A percentile compares a stretch with the other conserved stretches of the same genome.
Conservation (phyloP, 2,797 vertebrate species). For the Spea hammondii region DNA sequence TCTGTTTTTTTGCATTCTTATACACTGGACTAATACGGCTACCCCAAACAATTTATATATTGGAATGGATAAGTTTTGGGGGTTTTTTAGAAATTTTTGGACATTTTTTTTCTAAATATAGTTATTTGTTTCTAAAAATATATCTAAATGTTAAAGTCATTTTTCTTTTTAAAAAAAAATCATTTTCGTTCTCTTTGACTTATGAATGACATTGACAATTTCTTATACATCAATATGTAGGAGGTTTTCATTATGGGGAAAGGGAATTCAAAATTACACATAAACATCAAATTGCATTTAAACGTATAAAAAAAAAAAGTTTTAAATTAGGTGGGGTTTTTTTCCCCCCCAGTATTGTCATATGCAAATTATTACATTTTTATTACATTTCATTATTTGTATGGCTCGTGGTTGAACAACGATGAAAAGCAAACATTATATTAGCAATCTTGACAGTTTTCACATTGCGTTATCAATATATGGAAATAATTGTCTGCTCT, state of each 20-base stretch:
- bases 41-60: no score
- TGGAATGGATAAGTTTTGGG: no score
- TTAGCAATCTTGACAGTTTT: constrained; percentile 99
- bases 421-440: constrained; percentile 99
- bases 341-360: constrained; percentile 74
- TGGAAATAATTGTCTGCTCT: constrained; percentile 99
- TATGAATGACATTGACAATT: not conserved
- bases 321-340: constrained; percentile 34
- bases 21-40: no score
- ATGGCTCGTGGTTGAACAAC: constrained; percentile 89
- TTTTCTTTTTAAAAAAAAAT: no score
- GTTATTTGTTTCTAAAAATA: no score
- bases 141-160: no score
- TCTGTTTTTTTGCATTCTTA: no score
- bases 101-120: no score
- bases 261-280: constrained; percentile 13
- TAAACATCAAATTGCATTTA: constrained; percentile 30
- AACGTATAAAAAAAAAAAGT: constrained; percentile 29
- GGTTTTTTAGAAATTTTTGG: no score
- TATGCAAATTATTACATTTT: constrained; percentile 93
- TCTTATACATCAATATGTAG: not conserved
- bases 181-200: no score
- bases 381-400: constrained; percentile 99
- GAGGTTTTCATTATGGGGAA: not conserved
- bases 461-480: constrained; percentile 99